Evolutionary conservation across 2,113 vertebrate genomes (phyloP), one percentile per base, ranked within the genome.

Genomic region (Dipodomys stephensi): DNA sequence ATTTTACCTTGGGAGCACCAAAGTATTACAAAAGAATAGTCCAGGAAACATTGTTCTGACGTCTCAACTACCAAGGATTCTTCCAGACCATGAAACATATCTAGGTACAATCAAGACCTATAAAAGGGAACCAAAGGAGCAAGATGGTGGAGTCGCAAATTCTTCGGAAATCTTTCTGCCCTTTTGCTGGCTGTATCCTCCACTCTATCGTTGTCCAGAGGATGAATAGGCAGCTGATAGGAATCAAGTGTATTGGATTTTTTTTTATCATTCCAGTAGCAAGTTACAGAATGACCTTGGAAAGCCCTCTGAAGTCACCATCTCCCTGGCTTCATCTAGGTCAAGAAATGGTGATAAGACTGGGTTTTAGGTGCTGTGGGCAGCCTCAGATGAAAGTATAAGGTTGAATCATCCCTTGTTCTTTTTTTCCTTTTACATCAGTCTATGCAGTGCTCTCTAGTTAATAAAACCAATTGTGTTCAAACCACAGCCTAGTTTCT

Each of bases 381-480:
- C 93, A 93, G 89, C 78, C 35, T 71, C 15, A 7, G 72, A 96
- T 95, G 90, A 95, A 94, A 93, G 84, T 19, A 23, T 65, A 73
- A 83, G 96, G 95, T 85, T 85, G 44, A 93, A 92, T 85, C 87
- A 83, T 90, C 71, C 44, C 94, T 90, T 69, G 62, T 78, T 77
- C 44, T 77, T 35, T 76, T 81, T 79, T 71, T 25, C 73, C 82
- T 89, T 91, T 93, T 90, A 73, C 67, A 95, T 81, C 71, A 79
- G 81, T 35, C 49, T 67, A 65, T 39, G 62, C 35, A 73, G 95
- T 53, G 71, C 77, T 92, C 32, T 90, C 46, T 39, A 65, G 84
- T 90, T 95, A 96, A 90, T 95, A 96, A 97, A 95, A 95, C 94
- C 94, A 94, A 69, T 90, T 30, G 44, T 53, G 93, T 95, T 97